Base-by-base conservation (phyloP, 2,888 invertebrate species). In the Callinectes sapidus region DNA sequence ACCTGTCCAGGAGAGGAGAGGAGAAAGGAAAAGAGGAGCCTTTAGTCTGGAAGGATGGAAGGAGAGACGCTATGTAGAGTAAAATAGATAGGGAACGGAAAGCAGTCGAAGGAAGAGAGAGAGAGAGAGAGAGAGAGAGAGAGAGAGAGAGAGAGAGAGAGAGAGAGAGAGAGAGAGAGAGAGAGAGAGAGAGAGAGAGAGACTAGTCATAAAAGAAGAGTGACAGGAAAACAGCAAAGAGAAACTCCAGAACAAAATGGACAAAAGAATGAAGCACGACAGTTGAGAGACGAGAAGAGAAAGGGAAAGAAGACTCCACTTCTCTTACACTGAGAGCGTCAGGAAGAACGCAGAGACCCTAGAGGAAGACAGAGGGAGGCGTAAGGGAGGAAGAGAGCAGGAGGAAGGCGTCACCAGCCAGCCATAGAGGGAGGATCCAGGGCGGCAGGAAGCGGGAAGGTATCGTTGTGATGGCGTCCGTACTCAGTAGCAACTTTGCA, bases 401-500 rank as follows among this genome's bases (percentile, higher is more conserved):
- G n/a, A 16, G 42, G 32, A 86, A 42, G 35, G 86, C 14, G 86
- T 16, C 39, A 42, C 18, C 48, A 61, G 39, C 61, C 61, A 18
- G 61, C 61, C 61, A 61, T 61, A 61, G 23, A 42, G 13, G 2
- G 35, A 18, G 32, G 61, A 8, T 28, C 13, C 6, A 77, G 54
- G 55, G 28, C 13, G 85, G 55, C 55, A 90, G 85, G 61, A 85
- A 85, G 90, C 35, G 18, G 81, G 54, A 28, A 39, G 35, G 35
- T 14, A 61, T n/a, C 61, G 91, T 28, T 87, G 32, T 87, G 61
- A 61, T 61, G 61, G 23, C 23, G 6, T 61, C 61, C 87, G 90
- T 90, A 87, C 61, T 87, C 88, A 71, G 92, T 90, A 90, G 88
- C 92, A 92, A 90, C 92, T 92, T 90, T 90, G 77, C 90, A 92